These are phyloP conservation scores for Gymnobelideus leadbeateri DNA, from an alignment of 2,113 vertebrate species.

Conservation along the genomic window DNA sequence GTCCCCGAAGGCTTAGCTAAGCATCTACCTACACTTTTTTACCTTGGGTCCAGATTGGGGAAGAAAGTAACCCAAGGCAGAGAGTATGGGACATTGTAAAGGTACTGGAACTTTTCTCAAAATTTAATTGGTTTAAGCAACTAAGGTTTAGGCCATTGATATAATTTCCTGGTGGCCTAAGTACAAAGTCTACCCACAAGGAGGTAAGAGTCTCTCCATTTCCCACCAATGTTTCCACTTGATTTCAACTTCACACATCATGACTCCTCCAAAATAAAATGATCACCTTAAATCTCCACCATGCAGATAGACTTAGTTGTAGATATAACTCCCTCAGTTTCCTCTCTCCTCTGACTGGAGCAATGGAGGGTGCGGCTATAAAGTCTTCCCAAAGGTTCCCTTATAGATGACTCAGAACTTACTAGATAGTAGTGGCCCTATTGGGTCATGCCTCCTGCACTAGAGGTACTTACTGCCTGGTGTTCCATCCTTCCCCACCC, in stretches of 20 bases:
- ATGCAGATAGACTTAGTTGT: too few relatives aligned
- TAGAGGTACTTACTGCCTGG: too few relatives aligned
- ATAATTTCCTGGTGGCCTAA: background rate
- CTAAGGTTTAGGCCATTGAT: background rate
- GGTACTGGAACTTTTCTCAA: background rate
- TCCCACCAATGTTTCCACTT: background rate
- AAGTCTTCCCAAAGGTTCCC: too few relatives aligned
- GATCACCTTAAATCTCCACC: too few relatives aligned
- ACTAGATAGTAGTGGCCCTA: too few relatives aligned
- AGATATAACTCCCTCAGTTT: too few relatives aligned
- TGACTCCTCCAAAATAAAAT: too few relatives aligned
- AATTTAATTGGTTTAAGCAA: background rate
- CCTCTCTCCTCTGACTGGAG: too few relatives aligned
- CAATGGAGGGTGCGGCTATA: too few relatives aligned
- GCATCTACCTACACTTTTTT: background rate
- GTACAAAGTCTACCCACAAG: background rate
- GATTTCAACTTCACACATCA: background rate
- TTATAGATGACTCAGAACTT: too few relatives aligned
- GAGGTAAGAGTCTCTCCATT: background rate
- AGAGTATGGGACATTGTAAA: background rate
- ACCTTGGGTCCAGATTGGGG: background rate
- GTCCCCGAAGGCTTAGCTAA: background rate
- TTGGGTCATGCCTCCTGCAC: too few relatives aligned
- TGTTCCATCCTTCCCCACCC: too few relatives aligned
- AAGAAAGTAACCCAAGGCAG: background rate